phyloP scores from a whole-genome alignment of 2,888 invertebrate genomes.

The Catocala nupta region DNA sequence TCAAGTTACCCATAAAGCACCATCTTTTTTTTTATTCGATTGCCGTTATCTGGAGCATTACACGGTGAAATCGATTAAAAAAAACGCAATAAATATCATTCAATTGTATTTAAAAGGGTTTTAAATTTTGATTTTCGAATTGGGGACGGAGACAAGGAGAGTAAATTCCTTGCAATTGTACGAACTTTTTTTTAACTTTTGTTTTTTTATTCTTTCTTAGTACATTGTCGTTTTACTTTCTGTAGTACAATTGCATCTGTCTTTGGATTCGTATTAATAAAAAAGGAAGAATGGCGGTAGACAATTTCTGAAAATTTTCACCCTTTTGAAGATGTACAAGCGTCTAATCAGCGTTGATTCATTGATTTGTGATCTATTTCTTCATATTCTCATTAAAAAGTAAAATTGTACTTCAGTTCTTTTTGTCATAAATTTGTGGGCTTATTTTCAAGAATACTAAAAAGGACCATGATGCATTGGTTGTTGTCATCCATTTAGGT shows the following conservation, averaged over 20 bases:
- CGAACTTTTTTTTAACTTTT: conserved; percentile 53
- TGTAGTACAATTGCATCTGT: conserved; percentile 57
- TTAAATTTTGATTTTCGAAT: conserved; percentile 82
- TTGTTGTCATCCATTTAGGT: no score
- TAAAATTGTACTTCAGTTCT: no score
- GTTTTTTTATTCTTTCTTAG: conserved; percentile 55
- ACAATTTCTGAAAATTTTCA: conserved; percentile 44
- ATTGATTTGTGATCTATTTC: conserved; percentile 18
- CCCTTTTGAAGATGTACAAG: conserved; percentile 27
- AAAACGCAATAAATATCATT: conserved; percentile 86
- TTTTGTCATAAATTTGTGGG: no score
- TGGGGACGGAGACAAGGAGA: conserved; percentile 74
- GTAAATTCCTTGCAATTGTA: conserved; percentile 64
- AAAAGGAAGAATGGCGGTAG: conserved; percentile 27
- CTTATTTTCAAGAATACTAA: no score
- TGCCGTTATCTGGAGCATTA: conserved; percentile 81
- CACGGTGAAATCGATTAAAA: conserved; percentile 76
- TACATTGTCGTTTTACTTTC: conserved; percentile 28
- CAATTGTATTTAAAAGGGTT: conserved; percentile 85
- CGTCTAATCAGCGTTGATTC: conserved; percentile 38
- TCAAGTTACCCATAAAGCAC: conserved; percentile 84
- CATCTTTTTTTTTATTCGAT: conserved; percentile 65
- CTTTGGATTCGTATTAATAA: conserved; percentile 56
- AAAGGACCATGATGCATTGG: no score
- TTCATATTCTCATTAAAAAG: no score